Base-by-base conservation (phyloP, 2,888 invertebrate species). In the Phyto melanocephala region DNA sequence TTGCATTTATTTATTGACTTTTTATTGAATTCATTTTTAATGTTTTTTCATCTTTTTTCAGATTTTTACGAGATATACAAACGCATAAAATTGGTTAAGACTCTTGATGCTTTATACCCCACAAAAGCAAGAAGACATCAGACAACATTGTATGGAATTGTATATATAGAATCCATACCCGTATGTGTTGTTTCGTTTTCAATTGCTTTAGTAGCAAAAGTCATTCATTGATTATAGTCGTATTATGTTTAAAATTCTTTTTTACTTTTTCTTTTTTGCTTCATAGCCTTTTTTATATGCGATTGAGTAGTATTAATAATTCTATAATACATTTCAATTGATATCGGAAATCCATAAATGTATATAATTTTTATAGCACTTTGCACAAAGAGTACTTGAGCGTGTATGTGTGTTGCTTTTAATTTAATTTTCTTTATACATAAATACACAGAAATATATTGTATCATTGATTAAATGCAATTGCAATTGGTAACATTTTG, bases 261-360 rank as follows among this genome's bases (percentile, higher is more conserved):
- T 56, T 42, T 45, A 35, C n/a, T 45, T 45, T 15, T 35, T 45
- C n/a, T n/a, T 8, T 42, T 63, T 20, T 11, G 37, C 56, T n/a
- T 54, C 35, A 35, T 45, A 35, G 6, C n/a, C n/a, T n/a, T 35
- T 50, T 68, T 45, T 54, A 22, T 63, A 8, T 11, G 20, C 20
- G 17, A 45, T 20, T n/a, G 15, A 52, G 35, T 67, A 15, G 47
- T 65, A 56, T 67, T 63, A 71, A 54, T 63, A 68, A 60, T 74
- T 56, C 80, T 70, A 75, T 70, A 62, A 68, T 56, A 65, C 28
- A 28, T 6, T 28, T 80, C 80, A 80, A 80, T 80, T 80, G 80
- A 63, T 58, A 80, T 80, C 80, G 80, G 80, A 80, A 75, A 80
- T 75, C 70, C 70, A 63, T 80, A 80, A 63, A 75, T 60, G 68